These are phyloP conservation scores for Andricus quercusramuli DNA, from an alignment of 2,888 invertebrate genomes.

Conservation along the genomic window DNA sequence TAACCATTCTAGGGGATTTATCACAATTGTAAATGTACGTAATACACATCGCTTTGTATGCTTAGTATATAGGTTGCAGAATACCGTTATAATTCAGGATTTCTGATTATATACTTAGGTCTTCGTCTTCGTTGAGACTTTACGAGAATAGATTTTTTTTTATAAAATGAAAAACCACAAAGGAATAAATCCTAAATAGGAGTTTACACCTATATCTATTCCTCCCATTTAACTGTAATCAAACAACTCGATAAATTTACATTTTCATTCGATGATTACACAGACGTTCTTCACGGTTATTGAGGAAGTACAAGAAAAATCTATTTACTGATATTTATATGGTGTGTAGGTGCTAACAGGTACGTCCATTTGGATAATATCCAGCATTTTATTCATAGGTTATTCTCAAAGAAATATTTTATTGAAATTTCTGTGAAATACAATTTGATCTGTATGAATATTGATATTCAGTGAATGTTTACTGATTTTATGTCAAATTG, in stretches of 20 bases:
- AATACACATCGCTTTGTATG: constrained; percentile 41
- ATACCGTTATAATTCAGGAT: constrained; percentile 63
- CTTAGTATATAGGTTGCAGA: constrained; percentile 51
- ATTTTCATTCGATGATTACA: constrained; percentile 34
- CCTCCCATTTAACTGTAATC: constrained; percentile 39
- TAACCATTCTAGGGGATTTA: constrained; percentile 65
- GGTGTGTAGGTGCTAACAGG: constrained; percentile 13
- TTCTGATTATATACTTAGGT: constrained; percentile 66
- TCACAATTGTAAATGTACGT: constrained; percentile 47
- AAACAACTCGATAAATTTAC: constrained; percentile 35
- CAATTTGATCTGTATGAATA: neutral
- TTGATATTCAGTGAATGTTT: neutral
- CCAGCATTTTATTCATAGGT: neutral
- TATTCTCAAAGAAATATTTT: neutral
- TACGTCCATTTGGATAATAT: neutral
- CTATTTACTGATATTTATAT: constrained; percentile 21
- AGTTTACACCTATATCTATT: constrained; percentile 34
- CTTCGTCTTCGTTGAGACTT: constrained; percentile 10
- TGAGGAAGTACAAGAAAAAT: constrained; percentile 18
- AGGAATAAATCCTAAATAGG: constrained; percentile 39
- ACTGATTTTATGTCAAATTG: too few species aligned
- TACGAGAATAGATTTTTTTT: constrained; percentile 30
- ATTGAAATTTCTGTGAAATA: neutral
- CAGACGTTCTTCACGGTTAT: constrained; percentile 17
- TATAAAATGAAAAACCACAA: constrained; percentile 13